Conservation (phyloP, 2,888 invertebrate species). For the Melitaea athalia region DNA sequence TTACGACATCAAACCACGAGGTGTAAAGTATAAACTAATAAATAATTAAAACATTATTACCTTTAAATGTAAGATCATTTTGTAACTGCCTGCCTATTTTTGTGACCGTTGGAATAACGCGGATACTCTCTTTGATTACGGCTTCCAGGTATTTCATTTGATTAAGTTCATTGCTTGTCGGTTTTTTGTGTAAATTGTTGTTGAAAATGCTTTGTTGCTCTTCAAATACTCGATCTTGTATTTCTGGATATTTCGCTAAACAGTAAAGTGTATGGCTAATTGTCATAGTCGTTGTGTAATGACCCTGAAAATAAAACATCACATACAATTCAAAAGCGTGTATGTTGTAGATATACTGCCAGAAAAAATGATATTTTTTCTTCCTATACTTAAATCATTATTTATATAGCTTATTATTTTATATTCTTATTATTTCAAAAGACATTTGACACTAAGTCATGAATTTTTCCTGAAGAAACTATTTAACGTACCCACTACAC, state of each 20-base stretch:
- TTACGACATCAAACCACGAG: too few relatives aligned
- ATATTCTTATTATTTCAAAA: too few relatives aligned
- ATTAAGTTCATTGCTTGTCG: slow-evolving; percentile 46
- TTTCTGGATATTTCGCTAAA: slow-evolving; percentile 47
- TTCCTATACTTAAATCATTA: too few relatives aligned
- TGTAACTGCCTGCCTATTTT: slow-evolving; percentile 50
- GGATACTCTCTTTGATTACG: slow-evolving; percentile 51
- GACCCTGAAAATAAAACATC: slow-evolving; percentile 42
- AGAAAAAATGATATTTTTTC: too few relatives aligned
- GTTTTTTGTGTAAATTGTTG: slow-evolving; percentile 41
- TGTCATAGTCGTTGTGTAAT: slow-evolving; percentile 51
- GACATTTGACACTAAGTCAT: too few relatives aligned
- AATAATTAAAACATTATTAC: too few relatives aligned
- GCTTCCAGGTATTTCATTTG: slow-evolving; percentile 55
- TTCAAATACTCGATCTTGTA: slow-evolving; percentile 47
- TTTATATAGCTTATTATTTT: too few relatives aligned
- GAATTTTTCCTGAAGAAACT: too few relatives aligned
- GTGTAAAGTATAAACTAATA: too few relatives aligned
- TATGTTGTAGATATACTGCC: too few relatives aligned
- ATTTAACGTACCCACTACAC: too few relatives aligned
- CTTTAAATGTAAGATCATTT: slow-evolving; percentile 47
- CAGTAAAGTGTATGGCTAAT: slow-evolving; percentile 49
- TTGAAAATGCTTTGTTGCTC: slow-evolving; percentile 48
- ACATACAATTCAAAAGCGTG: too few relatives aligned
- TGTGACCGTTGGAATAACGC: slow-evolving; percentile 49